Conservation (phyloP, 2,888 invertebrate species). For the Chymomyza fuscimana region DNA sequence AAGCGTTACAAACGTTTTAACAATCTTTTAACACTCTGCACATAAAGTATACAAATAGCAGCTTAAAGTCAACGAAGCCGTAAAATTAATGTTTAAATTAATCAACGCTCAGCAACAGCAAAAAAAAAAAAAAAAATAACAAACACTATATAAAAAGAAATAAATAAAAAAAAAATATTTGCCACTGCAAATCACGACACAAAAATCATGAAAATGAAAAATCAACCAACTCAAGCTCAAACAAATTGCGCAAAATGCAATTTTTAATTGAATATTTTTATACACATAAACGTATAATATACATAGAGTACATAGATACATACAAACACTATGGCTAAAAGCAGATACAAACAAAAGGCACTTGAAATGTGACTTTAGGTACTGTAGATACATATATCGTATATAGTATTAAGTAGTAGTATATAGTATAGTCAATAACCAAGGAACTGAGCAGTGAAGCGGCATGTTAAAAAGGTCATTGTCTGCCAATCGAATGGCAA, state of each 20-base stretch:
- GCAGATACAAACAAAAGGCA: not conserved
- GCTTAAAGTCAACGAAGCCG: slow-evolving; percentile 5
- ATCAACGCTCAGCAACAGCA: not conserved
- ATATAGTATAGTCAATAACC: slow-evolving; percentile 29
- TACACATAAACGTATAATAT: not conserved
- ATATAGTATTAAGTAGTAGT: not conserved
- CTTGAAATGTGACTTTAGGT: slow-evolving; percentile 17
- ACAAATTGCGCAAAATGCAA: slow-evolving; percentile 69
- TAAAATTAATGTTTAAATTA: slow-evolving; percentile 60
- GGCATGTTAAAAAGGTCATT: slow-evolving; percentile 56
- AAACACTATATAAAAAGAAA: slow-evolving; percentile 12
- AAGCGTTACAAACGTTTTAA: not conserved
- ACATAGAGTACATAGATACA: too few relatives aligned
- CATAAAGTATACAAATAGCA: slow-evolving; percentile 15
- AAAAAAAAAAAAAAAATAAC: not conserved
- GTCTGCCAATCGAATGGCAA: slow-evolving; percentile 60
- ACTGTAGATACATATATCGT: slow-evolving; percentile 20
- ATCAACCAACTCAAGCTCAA: slow-evolving; percentile 20
- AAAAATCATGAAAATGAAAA: slow-evolving; percentile 59
- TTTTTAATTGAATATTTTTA: slow-evolving; percentile 55
- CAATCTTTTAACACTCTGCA: not conserved
- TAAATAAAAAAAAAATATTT: slow-evolving; percentile 41
- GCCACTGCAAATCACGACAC: slow-evolving; percentile 71
- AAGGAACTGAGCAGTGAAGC: slow-evolving; percentile 59
- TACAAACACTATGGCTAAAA: too few relatives aligned